phyloP scores from a whole-genome alignment of 2,888 invertebrate species.

The Mellilla xanthometata region DNA sequence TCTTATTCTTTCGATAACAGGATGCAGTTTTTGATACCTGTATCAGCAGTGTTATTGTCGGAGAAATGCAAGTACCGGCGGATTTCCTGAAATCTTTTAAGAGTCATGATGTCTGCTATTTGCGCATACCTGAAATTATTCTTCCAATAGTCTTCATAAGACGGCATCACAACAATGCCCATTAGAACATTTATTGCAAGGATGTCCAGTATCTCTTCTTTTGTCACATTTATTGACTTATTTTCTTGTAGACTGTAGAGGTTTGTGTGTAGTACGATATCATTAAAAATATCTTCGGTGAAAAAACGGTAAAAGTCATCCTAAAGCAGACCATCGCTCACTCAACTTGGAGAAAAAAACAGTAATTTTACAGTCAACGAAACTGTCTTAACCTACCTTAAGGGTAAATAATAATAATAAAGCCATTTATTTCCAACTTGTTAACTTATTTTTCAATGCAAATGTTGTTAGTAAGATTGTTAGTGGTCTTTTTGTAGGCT shows the following conservation, averaged over 20 bases:
- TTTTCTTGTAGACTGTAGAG: constrained; percentile 6
- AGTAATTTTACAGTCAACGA: too few relatives aligned
- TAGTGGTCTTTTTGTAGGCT: too few relatives aligned
- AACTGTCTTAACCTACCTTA: too few relatives aligned
- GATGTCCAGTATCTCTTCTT: constrained; percentile 1
- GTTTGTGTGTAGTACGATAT: constrained; percentile 4
- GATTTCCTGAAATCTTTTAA: neutral
- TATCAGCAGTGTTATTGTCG: constrained; percentile 4
- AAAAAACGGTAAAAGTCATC: constrained; percentile 4
- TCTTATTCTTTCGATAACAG: constrained; percentile 10
- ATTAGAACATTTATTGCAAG: constrained; percentile 8
- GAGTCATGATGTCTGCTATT: constrained; percentile 15
- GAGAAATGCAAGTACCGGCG: constrained; percentile 13
- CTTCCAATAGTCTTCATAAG: constrained; percentile 17
- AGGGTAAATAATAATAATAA: too few relatives aligned
- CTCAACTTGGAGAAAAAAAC: too few relatives aligned
- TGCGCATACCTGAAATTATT: constrained; percentile 9
- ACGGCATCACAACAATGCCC: constrained; percentile 15
- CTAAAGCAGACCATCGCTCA: constrained; percentile 4
- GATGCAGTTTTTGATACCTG: constrained; percentile 10
- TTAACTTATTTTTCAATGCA: too few relatives aligned
- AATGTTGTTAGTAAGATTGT: too few relatives aligned
- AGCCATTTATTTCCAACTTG: too few relatives aligned
- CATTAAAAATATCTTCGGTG: constrained; percentile 3
- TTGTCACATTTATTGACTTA: constrained; percentile 4